These are phyloP conservation scores for Bambusicola thoracicus DNA, from an alignment of 2,113 vertebrate genomes.

Conservation along the genomic window DNA sequence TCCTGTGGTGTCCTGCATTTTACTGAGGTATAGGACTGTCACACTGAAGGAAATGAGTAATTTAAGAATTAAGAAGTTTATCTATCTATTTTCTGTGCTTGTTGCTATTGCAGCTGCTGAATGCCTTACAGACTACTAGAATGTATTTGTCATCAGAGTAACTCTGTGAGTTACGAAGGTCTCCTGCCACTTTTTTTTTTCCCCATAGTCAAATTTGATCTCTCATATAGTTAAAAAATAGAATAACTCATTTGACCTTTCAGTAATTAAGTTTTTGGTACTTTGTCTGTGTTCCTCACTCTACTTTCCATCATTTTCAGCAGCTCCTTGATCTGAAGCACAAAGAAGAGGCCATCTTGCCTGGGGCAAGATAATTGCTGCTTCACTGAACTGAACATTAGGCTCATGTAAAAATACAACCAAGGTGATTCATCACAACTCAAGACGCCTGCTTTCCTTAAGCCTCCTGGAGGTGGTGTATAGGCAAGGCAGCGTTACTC, in stretches of 20 bases:
- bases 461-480: not conserved
- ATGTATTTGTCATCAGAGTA: not conserved
- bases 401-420: not conserved
- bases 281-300: constrained; percentile 25
- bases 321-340: constrained; percentile 5
- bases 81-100: not conserved
- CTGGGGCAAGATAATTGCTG: constrained; percentile 50
- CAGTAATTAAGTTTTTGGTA: constrained; percentile 41
- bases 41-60: not conserved
- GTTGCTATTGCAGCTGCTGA: fast-evolving
- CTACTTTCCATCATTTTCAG: not conserved
- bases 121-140: not conserved
- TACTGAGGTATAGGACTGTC: not conserved
- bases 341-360: constrained; percentile 21
- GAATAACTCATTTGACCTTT: constrained; percentile 15
- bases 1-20: not conserved
- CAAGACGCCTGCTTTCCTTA: not conserved
- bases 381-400: constrained; percentile 35
- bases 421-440: constrained; percentile 40
- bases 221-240: not conserved
- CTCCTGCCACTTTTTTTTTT: not conserved
- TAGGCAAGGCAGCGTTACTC: not conserved
- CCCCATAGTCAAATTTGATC: not conserved
- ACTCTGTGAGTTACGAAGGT: not conserved
- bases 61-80: not conserved